Base-by-base conservation (phyloP, 2,797 vertebrate species). In the Onychomys arenicola region DNA sequence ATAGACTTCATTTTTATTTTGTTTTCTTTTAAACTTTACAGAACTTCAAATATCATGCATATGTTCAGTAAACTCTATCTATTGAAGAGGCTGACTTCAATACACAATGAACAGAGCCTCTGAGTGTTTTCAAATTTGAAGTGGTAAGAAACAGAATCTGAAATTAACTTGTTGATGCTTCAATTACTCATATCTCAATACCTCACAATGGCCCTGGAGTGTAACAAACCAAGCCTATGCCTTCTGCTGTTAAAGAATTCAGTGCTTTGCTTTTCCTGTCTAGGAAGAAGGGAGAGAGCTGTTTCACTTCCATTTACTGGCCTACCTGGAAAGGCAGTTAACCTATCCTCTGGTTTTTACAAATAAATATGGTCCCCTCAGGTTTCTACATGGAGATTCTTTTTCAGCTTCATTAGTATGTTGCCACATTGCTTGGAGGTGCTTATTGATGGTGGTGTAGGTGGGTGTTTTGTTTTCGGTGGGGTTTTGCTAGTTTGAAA, bases 1-100 rank as follows among this genome's bases (percentile, higher is more conserved):
- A 90, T 90, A 57, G 84, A 90, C 59, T 63, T 95, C 43, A 43
- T 57, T 91, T 96, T 94, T 76, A 75, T 93, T 93, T 95, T 21
- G 17, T 94, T 96, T 94, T 93, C 76, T 88, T 93, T 94, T 77
- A 67, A 77, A 75, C 37, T 67, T 91, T 71, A 34, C 76, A 76
- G 89, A 91, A 49, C 69, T 52, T 81, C 32, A 52, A 91, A 81
- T 90, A 81, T 3, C 19, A 23, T 16, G 32, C 29, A n/a, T 17
- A 23, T 52, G 12, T 65, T 95, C 19, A 0, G 59, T 8, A 34
- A 75, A 63, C 32, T 29, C 43, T 10, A 46, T 37, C 0, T 8
- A 2, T 57, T 43, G 63, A 88, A 55, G 82, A 85, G n/a, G 25
- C 12, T 86, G 63, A 8, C 52, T 89, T 88, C n/a, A 40, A 21